Percentiles rank a stretch among this genome's conserved stretches.
Evolutionary conservation across 2,113 vertebrate genomes (phyloP).

Genomic region (Leiothrix lutea): DNA sequence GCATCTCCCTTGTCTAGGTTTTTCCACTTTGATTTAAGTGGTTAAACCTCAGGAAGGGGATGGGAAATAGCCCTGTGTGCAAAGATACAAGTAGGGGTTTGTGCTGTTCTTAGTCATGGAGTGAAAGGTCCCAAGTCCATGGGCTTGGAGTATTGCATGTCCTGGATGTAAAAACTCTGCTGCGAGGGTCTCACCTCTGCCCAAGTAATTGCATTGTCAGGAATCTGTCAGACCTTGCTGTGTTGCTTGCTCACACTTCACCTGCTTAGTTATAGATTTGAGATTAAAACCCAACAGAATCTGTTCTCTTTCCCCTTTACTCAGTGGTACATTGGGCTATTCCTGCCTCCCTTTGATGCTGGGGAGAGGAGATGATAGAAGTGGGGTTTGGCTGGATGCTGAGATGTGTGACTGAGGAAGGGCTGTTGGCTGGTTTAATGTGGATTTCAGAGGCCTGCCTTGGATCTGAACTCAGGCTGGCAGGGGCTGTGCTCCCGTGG

Average conservation of each 20-base stretch:
- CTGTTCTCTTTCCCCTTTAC: neutral
- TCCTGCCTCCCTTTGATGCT: neutral
- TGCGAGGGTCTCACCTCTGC: neutral
- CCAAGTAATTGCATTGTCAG: neutral
- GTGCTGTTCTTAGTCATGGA: neutral
- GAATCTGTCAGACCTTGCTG: neutral
- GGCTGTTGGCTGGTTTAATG: neutral
- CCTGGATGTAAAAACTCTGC: neutral
- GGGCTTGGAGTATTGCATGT: neutral
- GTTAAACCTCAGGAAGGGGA: neutral
- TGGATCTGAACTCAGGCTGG: neutral
- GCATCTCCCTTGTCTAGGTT: neutral
- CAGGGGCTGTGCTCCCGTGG: neutral
- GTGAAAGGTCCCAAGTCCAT: neutral
- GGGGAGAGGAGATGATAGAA: neutral
- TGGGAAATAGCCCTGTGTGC: neutral
- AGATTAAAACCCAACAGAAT: neutral
- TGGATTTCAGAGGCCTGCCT: neutral
- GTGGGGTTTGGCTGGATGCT: neutral
- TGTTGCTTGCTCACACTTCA: neutral
- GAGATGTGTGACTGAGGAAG: neutral
- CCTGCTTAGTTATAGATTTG: neutral
- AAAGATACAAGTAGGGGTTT: neutral
- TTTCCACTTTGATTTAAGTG: neutral
- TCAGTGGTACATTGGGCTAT: neutral